Base-by-base conservation (phyloP, 2,888 invertebrate genomes). In the Dynastes tityus region DNA sequence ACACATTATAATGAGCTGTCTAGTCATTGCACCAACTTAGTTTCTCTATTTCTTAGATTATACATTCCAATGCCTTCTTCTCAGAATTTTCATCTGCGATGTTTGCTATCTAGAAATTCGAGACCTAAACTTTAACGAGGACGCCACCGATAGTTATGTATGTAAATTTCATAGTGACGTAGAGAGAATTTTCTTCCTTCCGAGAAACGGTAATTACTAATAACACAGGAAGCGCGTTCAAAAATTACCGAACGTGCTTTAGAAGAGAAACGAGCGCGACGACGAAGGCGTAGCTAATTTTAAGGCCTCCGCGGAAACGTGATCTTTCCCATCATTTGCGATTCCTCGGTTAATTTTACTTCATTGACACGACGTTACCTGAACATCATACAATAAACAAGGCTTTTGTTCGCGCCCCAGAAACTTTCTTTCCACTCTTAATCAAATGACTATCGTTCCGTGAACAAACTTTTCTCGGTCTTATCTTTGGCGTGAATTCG, bases 401-500 rank as follows among this genome's bases (percentile, higher is more conserved):
- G 29, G 61, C 40, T 74, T 73, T 61, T 40, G 61, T 74, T 74
- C 73, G 61, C 45, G 55, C 8, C 2, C 5, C 73, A 16, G 73
- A 29, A 74, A 74, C 22, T 49, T 74, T 74, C 45, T 27, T 55
- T 4, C 16, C 37, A 2, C 55, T 37, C n/a, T 71, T 71, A 71
- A 71, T 71, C 71, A 71, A 71, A 71, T 71, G 63, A 74, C 73
- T 74, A 74, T 74, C 61, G 45, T 8, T 29, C 22, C 37, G 22
- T 22, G 71, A 32, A 58, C 71, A 58, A 71, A 71, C 58, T 71
- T 71, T 58, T 71, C 40, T 16, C 55, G 5, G 58, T 58, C 55
- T 71, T 71, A 71, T 58, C 58, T 55, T n/a, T 22, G 53, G 32
- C 22, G 16, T 22, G 58, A 71, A 71, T 71, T 58, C 37, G 71